phyloP scores from a whole-genome alignment of 2,888 invertebrate genomes.

The Hemithea aestivaria region DNA sequence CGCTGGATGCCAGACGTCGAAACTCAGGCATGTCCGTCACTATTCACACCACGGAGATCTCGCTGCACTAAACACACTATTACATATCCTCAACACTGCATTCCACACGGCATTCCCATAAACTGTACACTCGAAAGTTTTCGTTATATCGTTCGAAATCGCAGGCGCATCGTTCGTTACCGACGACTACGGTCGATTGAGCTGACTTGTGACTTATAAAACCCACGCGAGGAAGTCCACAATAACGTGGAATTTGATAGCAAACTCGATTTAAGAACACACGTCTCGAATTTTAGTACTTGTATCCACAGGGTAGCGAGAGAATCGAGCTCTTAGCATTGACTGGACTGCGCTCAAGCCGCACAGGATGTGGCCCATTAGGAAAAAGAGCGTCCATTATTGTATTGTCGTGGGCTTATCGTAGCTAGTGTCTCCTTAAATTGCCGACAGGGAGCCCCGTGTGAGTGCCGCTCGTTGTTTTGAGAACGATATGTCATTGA shows the following conservation, averaged over 20 bases:
- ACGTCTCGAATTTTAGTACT: slow-evolving; percentile 22
- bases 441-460: slow-evolving; percentile 49
- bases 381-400: slow-evolving; percentile 72
- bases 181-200: slow-evolving; percentile 38
- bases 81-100: slow-evolving; percentile 66
- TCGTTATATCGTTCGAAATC: slow-evolving; percentile 28
- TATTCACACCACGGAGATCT: slow-evolving; percentile 45
- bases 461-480: slow-evolving; percentile 36
- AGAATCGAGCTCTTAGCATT: slow-evolving; percentile 62
- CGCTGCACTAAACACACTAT: slow-evolving; percentile 45
- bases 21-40: slow-evolving; percentile 72
- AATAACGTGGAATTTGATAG: slow-evolving; percentile 44
- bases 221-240: slow-evolving; percentile 58
- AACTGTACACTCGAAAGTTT: slow-evolving; percentile 9
- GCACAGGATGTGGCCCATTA: slow-evolving; percentile 73
- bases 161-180: slow-evolving; percentile 48
- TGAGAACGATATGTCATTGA: slow-evolving; percentile 18
- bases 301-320: slow-evolving; percentile 39
- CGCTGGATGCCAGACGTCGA: slow-evolving; percentile 66
- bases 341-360: slow-evolving; percentile 68
- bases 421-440: slow-evolving; percentile 65
- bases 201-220: slow-evolving; percentile 27
- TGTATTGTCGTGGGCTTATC: slow-evolving; percentile 75
- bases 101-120: slow-evolving; percentile 33
- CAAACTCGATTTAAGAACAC: slow-evolving; percentile 35